Percentiles rank a stretch among this genome's conserved stretches.
Evolutionary conservation across 2,888 invertebrate genomes (phyloP).

Genomic region (Agrochola lota): DNA sequence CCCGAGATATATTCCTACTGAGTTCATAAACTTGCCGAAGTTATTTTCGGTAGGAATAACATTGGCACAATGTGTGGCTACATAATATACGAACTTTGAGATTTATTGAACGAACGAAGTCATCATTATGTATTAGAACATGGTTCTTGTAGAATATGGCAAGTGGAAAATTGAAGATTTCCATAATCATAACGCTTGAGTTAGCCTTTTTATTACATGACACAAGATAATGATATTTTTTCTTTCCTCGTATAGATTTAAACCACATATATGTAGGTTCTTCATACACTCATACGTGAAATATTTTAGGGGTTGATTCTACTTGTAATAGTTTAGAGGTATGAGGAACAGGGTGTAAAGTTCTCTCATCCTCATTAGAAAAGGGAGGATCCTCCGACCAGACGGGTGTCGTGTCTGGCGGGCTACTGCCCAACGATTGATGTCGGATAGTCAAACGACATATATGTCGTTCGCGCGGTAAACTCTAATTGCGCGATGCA

Average conservation of each 20-base stretch:
- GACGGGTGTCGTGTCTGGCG: too few relatives aligned
- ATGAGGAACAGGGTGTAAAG: too few relatives aligned
- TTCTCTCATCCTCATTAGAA: too few relatives aligned
- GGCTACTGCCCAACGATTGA: too few relatives aligned
- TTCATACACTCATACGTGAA: not conserved
- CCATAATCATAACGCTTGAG: not conserved
- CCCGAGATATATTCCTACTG: constrained; percentile 19
- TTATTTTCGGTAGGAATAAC: constrained; percentile 43
- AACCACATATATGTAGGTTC: not conserved
- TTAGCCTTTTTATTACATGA: not conserved
- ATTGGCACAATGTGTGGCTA: constrained; percentile 24
- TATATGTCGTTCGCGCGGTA: too few relatives aligned
- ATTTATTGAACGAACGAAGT: constrained; percentile 37
- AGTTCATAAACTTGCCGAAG: constrained; percentile 49
- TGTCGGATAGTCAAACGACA: too few relatives aligned
- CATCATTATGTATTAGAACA: not conserved
- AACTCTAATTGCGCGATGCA: too few relatives aligned
- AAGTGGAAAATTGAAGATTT: constrained; percentile 34
- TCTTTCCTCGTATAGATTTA: not conserved
- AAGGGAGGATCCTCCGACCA: too few relatives aligned
- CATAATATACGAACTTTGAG: constrained; percentile 7
- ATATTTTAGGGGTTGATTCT: not conserved
- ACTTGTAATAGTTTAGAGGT: not conserved
- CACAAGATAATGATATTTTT: not conserved
- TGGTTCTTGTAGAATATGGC: not conserved